Base-by-base conservation (phyloP, 2,888 invertebrate species). In the Dicyrtoma fusca region DNA sequence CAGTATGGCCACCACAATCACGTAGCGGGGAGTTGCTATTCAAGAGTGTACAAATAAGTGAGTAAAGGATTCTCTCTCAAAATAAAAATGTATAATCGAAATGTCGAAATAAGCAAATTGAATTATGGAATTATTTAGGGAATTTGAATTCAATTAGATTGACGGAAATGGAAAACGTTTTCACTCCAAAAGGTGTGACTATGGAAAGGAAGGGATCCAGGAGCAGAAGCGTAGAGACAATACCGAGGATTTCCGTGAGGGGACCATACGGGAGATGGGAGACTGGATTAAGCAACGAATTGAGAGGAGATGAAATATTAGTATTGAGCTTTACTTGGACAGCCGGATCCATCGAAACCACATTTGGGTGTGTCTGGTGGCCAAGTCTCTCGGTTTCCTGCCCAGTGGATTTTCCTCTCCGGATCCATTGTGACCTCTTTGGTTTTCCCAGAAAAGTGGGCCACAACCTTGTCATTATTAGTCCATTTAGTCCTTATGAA, bases 351-450 rank as follows among this genome's bases (percentile, higher is more conserved):
- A 83, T 97, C 96, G 83, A 92, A 97, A 47, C 97, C 97, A 84
- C 98, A 98, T 74, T 87, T 86, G 0, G 98, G 98, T 1, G 90
- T 91, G 84, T 98, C 97, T 0, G 89, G 89, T 0, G 95, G 93
- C 0, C 94, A 94, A 0, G 88, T 88, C 25, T 71, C 76, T 57
- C 91, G 85, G 5, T 90, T 90, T 14, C 94, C 95, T 4, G 94
- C 90, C 97, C 95, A 96, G 82, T 91, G 90, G 74, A 97, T 95
- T 21, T 86, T 87, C 76, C 90, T 89, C 21, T 88, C 88, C 10
- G 87, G 85, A 14, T 92, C 89, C 80, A 90, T 89, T 80, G 89
- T 89, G 61, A 95, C 87, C 4, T 90, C 88, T 80, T 91, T 89
- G 79, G 90, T 89, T 1, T 89, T 89, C 14, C 92, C 92, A 79